A percentile compares a stretch with the other conserved stretches of the same genome.
Evolutionary conservation across 2,113 vertebrate genomes (phyloP).

Genomic region (Leiothrix lutea): DNA sequence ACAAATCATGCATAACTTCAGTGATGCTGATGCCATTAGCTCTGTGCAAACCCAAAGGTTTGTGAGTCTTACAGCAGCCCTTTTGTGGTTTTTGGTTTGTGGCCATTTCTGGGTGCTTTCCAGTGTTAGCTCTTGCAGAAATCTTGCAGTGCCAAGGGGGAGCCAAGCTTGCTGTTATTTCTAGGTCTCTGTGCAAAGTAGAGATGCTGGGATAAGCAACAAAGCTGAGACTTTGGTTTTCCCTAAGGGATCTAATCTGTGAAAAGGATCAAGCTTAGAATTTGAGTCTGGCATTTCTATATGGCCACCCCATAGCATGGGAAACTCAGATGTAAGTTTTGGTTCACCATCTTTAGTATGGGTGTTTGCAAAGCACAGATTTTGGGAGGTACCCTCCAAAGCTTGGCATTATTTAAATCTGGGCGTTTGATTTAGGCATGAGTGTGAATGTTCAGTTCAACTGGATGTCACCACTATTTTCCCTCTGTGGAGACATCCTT

Average conservation of each 20-base stretch:
- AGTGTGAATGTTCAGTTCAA: background rate
- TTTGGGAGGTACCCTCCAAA: background rate
- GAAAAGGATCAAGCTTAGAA: background rate
- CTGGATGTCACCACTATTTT: background rate
- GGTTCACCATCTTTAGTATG: background rate
- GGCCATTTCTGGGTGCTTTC: conserved; percentile 19
- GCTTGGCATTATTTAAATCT: background rate
- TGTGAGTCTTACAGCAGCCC: background rate
- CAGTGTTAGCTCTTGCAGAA: background rate
- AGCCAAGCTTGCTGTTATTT: background rate
- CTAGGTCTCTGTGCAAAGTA: background rate
- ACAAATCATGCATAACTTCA: conserved; percentile 27
- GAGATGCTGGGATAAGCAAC: background rate
- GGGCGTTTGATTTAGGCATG: background rate
- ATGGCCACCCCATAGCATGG: background rate
- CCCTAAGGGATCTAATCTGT: background rate
- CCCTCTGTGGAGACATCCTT: background rate
- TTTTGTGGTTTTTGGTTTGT: conserved; percentile 29
- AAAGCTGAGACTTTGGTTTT: background rate
- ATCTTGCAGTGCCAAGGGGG: background rate
- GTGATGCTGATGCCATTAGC: background rate
- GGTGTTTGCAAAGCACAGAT: background rate
- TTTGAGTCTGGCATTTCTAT: background rate
- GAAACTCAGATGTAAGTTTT: background rate
- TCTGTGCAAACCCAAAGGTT: background rate